Base-by-base conservation (phyloP, 2,888 invertebrate genomes). In the Acleris emargana region DNA sequence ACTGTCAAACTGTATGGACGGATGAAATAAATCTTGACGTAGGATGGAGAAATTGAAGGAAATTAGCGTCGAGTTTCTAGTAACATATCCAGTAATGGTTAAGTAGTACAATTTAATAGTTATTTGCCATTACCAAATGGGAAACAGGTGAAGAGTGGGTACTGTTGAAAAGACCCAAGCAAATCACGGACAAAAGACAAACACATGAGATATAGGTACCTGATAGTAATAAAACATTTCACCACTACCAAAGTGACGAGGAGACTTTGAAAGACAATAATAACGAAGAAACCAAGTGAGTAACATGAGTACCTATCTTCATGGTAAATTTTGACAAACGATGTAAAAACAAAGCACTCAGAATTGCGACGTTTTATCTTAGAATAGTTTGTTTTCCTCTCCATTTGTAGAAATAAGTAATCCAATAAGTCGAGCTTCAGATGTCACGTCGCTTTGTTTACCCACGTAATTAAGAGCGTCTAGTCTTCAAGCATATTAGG, bases 321-420 rank as follows among this genome's bases (percentile, higher is more conserved):
- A 83, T 83, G 84, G 81, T 86, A 87, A 87, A 86, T 88, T 88
- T 88, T 87, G 85, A 74, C 81, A 11, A 85, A 88, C 84, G 58
- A 74, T 73, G 74, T 64, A 9, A 68, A 67, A 71, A 73, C 5
- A 11, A 57, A 17, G 22, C 16, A 38, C 32, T 32, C 9, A 38
- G 53, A 58, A 54, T 58, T 63, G 28, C 13, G 1, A 13, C 4
- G 13, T 13, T 11, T 13, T 13, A 13, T 38, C 38, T 13, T 38
- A 38, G 49, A 66, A 55, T 47, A 22, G n/a, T 50, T 51, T 64
- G 54, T 66, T 73, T 73, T 71, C 72, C 71, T 72, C 67, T 72
- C 69, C 66, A 66, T 58, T 54, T 53, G 50, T 74, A 72, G 67
- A 71, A 25, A 25, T 25, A 25, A 60, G 79, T 78, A 85, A 86